Evolutionary conservation across 2,888 invertebrate species (phyloP), one percentile per base, ranked within the genome.

Genomic region (Polydesmus complanatus): DNA sequence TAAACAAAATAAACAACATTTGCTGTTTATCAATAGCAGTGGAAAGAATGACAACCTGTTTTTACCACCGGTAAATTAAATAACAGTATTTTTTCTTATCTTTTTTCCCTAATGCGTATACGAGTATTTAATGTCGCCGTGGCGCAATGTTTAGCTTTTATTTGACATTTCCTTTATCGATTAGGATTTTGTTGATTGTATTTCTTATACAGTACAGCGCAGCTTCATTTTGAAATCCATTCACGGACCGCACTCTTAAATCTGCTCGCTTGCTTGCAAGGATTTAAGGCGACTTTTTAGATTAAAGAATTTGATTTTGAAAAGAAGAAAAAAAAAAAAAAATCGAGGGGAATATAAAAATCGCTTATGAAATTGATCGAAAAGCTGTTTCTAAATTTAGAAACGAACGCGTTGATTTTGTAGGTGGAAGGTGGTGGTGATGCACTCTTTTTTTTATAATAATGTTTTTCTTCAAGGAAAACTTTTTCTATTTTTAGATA

Each of bases 281-380:
- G 5, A 14, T 14, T 5, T 37, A 37, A 37, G 14, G 5, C 37
- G 37, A 14, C 37, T 8, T 37, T 14, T 37, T 37, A 5, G 37
- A 14, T 8, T 37, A 14, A 37, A 14, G 14, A 37, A 37, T 37
- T 37, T 8, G 37, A 37, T 37, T 37, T 37, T 14, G 5, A 37
- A 37, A 37, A 37, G 14, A 5, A 37, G 37, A 37, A 37, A 37
- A 37, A 37, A 37, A 37, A 37, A 5, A 37, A 14, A 37, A 37
- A 37, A 58, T 48, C 48, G n/a, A n/a, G n/a, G n/a, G n/a, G n/a
- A n/a, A n/a, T n/a, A n/a, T n/a, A n/a, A n/a, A 37, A 22, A 21
- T 48, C 66, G 14, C 54, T 37, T 23, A 14, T 8, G 61, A 27
- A 74, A 68, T 72, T 85, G 3, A 79, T 79, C 67, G 79, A 81